Base-by-base conservation (phyloP, 2,113 vertebrate species). In the Dissostichus mawsoni region DNA sequence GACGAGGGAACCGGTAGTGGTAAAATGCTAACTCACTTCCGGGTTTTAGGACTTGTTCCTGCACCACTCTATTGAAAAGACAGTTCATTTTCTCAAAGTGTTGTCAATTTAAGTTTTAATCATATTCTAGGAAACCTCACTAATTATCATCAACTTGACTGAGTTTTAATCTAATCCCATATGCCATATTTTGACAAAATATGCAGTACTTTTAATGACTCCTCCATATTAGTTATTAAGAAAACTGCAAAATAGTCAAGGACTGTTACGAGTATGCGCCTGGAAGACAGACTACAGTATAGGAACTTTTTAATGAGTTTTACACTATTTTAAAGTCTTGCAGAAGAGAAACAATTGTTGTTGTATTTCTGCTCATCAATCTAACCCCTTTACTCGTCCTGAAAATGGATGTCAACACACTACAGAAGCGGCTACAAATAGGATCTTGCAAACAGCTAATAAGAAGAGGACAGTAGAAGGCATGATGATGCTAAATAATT, bases 111-210 rank as follows among this genome's bases (percentile, higher is more conserved):
- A 82, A 53, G 47, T 62, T 75, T 77, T 64, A 23, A 18, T 50
- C 29, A 45, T 44, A 45, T 33, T 51, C n/a, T 47, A 48, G 47
- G 11, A 41, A 62, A 44, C 23, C 11, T 50, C 14, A 70, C 23
- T 78, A 87, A 81, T 82, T 72, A 65, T 77, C 20, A 67, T 80
- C 18, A 65, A 59, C 47, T 69, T 71, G 41, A 81, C 45, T 58
- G 64, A 67, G 3, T 72, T 84, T 76, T 69, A 78, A 83, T 83
- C 69, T 69, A 78, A 83, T 83, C 69, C 67, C 52, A 71, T 48
- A 52, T 65, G 69, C 13, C 61, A 69, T 63, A 44, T 85, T 75
- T 85, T 73, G 13, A 65, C 10, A 18, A 58, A 58, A 55, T 47
- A 74, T 55, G 56, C 55, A 62, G 47, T 12, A n/a, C 36, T 48